phyloP scores from a whole-genome alignment of 2,113 vertebrate genomes.

The Macrotis lagotis region DNA sequence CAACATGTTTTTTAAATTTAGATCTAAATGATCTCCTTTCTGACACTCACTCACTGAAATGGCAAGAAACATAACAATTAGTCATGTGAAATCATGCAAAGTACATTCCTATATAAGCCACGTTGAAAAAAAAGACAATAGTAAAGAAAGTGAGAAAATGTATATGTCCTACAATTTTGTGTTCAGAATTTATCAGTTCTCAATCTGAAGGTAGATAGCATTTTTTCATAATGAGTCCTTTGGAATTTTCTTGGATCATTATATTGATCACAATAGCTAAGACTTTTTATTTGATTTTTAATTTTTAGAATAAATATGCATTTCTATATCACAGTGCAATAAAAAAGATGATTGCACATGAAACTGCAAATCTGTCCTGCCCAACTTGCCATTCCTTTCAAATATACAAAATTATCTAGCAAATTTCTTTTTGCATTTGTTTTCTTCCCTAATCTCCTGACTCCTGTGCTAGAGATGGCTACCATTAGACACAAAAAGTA shows the following conservation, averaged over 20 bases:
- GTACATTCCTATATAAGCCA: neutral
- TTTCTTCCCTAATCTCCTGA: neutral
- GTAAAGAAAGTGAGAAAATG: neutral
- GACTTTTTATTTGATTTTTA: neutral
- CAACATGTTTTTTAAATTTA: too few relatives aligned
- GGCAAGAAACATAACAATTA: neutral
- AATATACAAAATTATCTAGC: neutral
- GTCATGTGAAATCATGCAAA: neutral
- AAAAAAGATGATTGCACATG: neutral
- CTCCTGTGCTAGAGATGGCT: neutral
- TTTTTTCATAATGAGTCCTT: neutral
- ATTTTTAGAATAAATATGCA: neutral
- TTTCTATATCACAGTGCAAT: neutral
- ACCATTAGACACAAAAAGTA: neutral
- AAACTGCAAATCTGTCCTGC: neutral
- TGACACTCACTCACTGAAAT: neutral
- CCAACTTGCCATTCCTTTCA: neutral
- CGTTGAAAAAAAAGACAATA: neutral
- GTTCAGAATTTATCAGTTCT: neutral
- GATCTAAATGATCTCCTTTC: neutral
- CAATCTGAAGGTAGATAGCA: neutral
- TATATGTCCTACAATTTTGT: neutral
- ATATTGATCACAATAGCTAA: neutral
- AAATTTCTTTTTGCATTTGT: neutral
- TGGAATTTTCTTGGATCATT: neutral